Evolutionary conservation across 2,888 invertebrate species (phyloP).

Genomic region (Bedellia somnulentella): DNA sequence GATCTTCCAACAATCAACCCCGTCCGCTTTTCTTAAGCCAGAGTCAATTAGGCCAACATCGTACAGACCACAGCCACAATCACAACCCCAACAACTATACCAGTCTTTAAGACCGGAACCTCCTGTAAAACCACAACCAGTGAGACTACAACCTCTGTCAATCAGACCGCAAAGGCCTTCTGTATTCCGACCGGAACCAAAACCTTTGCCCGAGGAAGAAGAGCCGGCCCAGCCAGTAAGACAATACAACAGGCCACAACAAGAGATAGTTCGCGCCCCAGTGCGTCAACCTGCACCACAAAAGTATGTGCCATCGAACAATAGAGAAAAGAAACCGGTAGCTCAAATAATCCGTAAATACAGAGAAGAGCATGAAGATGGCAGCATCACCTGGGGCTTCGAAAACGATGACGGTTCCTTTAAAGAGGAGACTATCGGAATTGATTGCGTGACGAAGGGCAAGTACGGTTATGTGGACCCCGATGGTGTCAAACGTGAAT

Average conservation of each 20-base stretch:
- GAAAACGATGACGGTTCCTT: slow-evolving; percentile 87
- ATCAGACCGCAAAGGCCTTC: slow-evolving; percentile 53
- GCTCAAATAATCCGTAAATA: slow-evolving; percentile 72
- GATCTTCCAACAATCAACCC: slow-evolving; percentile 38
- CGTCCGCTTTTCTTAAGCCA: slow-evolving; percentile 26
- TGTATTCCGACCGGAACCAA: slow-evolving; percentile 51
- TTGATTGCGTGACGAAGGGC: slow-evolving; percentile 75
- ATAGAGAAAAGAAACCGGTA: slow-evolving; percentile 67
- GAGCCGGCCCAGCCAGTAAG: slow-evolving; percentile 45
- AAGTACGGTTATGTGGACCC: slow-evolving; percentile 85
- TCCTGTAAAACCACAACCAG: slow-evolving; percentile 35
- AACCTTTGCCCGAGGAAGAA: slow-evolving; percentile 45
- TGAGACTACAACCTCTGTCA: slow-evolving; percentile 44
- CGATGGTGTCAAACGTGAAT: slow-evolving; percentile 79
- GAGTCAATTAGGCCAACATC: slow-evolving; percentile 48
- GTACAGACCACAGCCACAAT: slow-evolving; percentile 36
- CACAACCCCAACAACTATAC: slow-evolving; percentile 44
- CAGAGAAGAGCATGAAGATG: slow-evolving; percentile 78
- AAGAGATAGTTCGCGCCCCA: slow-evolving; percentile 17
- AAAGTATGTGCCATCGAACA: slow-evolving; percentile 35
- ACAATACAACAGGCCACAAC: slow-evolving; percentile 44
- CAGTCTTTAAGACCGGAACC: slow-evolving; percentile 38
- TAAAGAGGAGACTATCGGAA: slow-evolving; percentile 81
- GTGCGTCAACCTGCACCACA: slow-evolving; percentile 29
- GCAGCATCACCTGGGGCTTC: slow-evolving; percentile 86